A percentile compares a stretch with the other conserved stretches of the same genome.
Evolutionary conservation across 2,113 vertebrate genomes (phyloP).

Genomic region (Hymenochirus boettgeri): DNA sequence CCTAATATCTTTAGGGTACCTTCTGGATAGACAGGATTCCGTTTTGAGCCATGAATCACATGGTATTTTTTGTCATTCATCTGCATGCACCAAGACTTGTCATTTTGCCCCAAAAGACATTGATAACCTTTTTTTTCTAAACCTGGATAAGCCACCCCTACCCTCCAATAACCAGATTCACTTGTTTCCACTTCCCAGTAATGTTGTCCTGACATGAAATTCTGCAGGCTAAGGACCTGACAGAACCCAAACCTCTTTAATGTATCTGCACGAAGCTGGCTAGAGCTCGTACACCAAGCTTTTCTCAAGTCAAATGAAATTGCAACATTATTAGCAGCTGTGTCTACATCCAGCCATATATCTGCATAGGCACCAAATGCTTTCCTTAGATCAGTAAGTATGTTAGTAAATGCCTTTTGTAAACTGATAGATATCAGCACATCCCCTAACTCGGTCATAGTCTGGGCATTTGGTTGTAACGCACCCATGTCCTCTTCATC

Average conservation of each 20-base stretch:
- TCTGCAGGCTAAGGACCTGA: slow-evolving; percentile 8
- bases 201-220: neutral
- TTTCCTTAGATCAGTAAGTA: neutral
- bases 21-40: too few species aligned
- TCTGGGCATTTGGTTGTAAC: too few species aligned
- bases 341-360: slow-evolving; percentile 7
- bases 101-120: neutral
- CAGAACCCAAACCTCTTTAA: neutral
- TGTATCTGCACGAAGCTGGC: neutral
- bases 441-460: too few species aligned
- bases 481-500: too few species aligned
- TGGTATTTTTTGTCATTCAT: too few species aligned
- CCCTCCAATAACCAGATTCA: neutral
- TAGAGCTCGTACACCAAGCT: neutral
- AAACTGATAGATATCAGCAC: slow-evolving; percentile 3
- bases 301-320: slow-evolving; percentile 8
- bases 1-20: too few species aligned
- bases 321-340: neutral
- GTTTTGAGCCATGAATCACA: too few species aligned
- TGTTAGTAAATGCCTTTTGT: neutral
- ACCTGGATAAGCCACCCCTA: slow-evolving; percentile 20
- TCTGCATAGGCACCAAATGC: neutral
- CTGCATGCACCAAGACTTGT: slow-evolving; percentile 24
- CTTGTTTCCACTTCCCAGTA: slow-evolving; percentile 28
- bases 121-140: neutral